Evolutionary conservation across 2,113 vertebrate species (phyloP).

Genomic region (Ursus arctos): DNA sequence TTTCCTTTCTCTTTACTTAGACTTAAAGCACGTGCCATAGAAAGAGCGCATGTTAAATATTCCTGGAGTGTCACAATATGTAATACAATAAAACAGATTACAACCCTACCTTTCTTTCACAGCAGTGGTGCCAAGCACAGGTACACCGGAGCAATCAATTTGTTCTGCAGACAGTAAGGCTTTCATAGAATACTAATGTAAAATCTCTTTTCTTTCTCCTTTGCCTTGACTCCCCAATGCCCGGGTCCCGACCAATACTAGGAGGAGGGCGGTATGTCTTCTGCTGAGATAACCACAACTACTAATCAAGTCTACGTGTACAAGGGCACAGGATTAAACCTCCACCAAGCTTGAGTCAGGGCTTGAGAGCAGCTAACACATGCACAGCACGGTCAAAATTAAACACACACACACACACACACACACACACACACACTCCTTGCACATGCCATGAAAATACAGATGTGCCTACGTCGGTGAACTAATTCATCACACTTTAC

Average conservation of each 20-base stretch:
- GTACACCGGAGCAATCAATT: conserved; percentile 99
- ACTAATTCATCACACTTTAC: conserved; percentile 92
- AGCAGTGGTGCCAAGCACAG: conserved; percentile 97
- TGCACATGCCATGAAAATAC: conserved; percentile 60
- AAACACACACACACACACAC: conserved; percentile 80
- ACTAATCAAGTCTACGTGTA: conserved; percentile 96
- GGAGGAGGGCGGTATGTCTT: conserved; percentile 93
- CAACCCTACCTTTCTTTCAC: conserved; percentile 95
- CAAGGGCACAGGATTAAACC: conserved; percentile 96
- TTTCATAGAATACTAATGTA: conserved; percentile 97
- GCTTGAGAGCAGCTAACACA: conserved; percentile 89
- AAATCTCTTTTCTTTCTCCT: conserved; percentile 92
- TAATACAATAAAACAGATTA: conserved; percentile 94
- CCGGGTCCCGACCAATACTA: conserved; percentile 94
- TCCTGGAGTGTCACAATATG: conserved; percentile 90
- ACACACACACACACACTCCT: conserved; percentile 31
- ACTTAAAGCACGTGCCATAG: conserved; percentile 81
- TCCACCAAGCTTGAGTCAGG: conserved; percentile 92
- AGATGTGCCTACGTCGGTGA: conserved; percentile 84
- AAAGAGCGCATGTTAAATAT: conserved; percentile 86
- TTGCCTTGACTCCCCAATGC: conserved; percentile 93
- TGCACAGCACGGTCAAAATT: conserved; percentile 89
- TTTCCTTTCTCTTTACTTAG: conserved; percentile 81
- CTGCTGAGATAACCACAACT: conserved; percentile 96
- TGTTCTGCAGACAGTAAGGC: conserved; percentile 96